These are phyloP conservation scores for Aldrovandia affinis DNA, from an alignment of 2,797 vertebrate species.

Conservation along the genomic window DNA sequence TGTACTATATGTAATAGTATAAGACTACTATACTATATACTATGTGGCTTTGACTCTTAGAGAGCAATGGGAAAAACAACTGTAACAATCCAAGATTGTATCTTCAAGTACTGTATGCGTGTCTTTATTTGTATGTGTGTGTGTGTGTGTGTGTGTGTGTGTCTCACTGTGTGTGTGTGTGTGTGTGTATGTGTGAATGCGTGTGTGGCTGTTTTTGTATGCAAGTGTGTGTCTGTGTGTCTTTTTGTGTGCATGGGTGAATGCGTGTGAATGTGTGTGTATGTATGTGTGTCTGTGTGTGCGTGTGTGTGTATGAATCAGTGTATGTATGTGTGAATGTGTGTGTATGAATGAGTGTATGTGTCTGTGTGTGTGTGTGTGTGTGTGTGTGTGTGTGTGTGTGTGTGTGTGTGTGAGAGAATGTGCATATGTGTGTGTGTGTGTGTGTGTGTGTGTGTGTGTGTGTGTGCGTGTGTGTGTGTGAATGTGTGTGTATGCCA, in stretches of 20 bases:
- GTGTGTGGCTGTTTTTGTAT: no score
- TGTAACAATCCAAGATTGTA: no score
- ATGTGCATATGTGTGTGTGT: slow-evolving; percentile 9
- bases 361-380: neutral
- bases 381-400: slow-evolving; percentile 25
- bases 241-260: no score
- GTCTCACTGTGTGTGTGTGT: neutral
- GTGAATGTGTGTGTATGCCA: neutral
- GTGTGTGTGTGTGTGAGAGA: slow-evolving; percentile 34
- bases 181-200: neutral
- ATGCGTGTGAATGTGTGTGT: neutral
- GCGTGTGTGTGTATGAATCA: no score
- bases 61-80: slow-evolving; percentile 1
- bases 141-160: neutral
- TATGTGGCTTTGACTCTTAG: neutral
- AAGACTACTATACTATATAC: neutral
- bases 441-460: slow-evolving; percentile 1
- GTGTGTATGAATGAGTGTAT: neutral
- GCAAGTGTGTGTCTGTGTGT: neutral
- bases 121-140: neutral
- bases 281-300: no score
- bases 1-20: no score
- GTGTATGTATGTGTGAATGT: neutral
- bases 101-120: neutral
- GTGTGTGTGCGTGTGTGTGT: neutral